Base-by-base conservation (phyloP, 2,888 invertebrate genomes). In the Linyphia triangularis region DNA sequence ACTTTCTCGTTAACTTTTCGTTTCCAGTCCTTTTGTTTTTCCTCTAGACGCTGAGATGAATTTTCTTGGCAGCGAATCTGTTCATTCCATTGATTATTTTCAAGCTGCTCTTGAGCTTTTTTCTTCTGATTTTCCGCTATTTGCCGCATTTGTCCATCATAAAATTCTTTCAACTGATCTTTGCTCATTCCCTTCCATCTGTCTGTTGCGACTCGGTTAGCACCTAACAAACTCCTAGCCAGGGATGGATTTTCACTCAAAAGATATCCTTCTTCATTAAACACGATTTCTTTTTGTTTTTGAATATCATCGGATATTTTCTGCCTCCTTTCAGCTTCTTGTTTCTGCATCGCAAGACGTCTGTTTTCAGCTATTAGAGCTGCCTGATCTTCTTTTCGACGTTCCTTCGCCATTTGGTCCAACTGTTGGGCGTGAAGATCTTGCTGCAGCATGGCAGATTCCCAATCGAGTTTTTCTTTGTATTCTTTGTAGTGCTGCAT, bases 231-330 rank as follows among this genome's bases (percentile, higher is more conserved):
- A 91, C 97, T 97, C 90, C 92, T 92, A 0, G 96, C 95, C 0
- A 95, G 95, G 89, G 96, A 96, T 0, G 96, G 96, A 92, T 97
- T 97, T 93, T 98, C 98, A 0, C 96, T 96, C 91, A 98, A 94
- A 94, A 98, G 90, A 90, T 93, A 93, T 10, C 93, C 92, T 90
- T 92, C 92, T 51, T 93, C 91, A 73, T 92, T 92, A 90, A 93
- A 93, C 67, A 93, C 92, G 51, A 93, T 92, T 90, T 93, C 93
- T 85, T 93, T 97, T 89, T 95, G 94, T 91, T 97, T 96, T 92
- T 97, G 97, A 90, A 97, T 96, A 65, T 94, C 93, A 70, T 95
- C 95, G 79, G 94, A 93, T 65, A 94, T 94, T 43, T 94, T 94
- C 91, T 93, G 93, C 86, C 93, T 92, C 84, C 92, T 92, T 91